phyloP scores from a whole-genome alignment of 1,140 invertebrate species.

The Micrasema minimum region DNA sequence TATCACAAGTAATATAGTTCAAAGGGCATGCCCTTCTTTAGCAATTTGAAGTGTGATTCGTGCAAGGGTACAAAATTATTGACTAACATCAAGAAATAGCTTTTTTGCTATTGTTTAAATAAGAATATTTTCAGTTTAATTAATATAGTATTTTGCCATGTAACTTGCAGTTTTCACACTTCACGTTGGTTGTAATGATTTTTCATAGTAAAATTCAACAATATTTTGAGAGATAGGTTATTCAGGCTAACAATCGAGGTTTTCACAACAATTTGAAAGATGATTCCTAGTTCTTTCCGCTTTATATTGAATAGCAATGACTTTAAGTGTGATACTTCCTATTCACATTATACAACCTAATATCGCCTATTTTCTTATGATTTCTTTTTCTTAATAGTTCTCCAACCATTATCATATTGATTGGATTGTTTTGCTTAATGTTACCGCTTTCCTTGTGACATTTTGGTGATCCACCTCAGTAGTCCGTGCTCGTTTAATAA shows the following conservation, averaged over 20 bases:
- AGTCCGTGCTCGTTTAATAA: constrained; percentile 65
- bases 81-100: no score
- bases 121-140: no score
- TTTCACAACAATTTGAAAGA: constrained; percentile 43
- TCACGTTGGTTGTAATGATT: constrained; percentile 6
- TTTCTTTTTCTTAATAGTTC: constrained; percentile 52
- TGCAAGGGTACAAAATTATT: constrained; percentile 10
- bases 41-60: constrained; percentile 2
- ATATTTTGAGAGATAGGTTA: constrained; percentile 12
- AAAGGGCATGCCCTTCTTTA: constrained; percentile 37
- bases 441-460: constrained; percentile 70
- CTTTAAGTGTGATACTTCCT: constrained; percentile 51
- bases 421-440: constrained; percentile 69
- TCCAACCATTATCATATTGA: constrained; percentile 58
- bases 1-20: constrained; percentile 17
- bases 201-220: no score
- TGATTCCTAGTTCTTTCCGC: constrained; percentile 49
- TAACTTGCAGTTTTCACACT: constrained; percentile 16
- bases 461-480: constrained; percentile 65
- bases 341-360: constrained; percentile 50
- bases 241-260: constrained; percentile 23
- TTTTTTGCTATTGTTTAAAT: no score
- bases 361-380: constrained; percentile 53
- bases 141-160: background rate
- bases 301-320: constrained; percentile 50